These are phyloP conservation scores for Plecturocebus donacophilus DNA, from an alignment of 2,113 vertebrate genomes.

Conservation along the genomic window DNA sequence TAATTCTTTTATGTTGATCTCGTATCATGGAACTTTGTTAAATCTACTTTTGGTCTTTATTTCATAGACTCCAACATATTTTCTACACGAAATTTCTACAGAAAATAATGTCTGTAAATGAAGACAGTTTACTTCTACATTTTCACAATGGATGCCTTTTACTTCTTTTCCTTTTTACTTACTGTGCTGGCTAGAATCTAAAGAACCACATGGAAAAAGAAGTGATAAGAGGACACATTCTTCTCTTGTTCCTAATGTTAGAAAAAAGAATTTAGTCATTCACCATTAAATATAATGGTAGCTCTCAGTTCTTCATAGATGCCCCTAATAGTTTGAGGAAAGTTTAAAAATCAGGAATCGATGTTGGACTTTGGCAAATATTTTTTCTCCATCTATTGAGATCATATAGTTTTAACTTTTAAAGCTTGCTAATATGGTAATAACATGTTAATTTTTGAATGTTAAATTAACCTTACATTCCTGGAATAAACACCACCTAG, in stretches of 20 bases:
- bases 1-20: neutral
- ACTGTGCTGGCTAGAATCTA: neutral
- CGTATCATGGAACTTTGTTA: neutral
- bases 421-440: neutral
- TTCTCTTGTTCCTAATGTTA: neutral
- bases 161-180: neutral
- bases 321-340: neutral
- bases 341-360: neutral
- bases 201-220: neutral
- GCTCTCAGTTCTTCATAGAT: neutral
- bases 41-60: neutral
- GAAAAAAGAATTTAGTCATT: neutral
- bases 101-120: neutral
- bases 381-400: neutral
- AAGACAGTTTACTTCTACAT: neutral
- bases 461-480: neutral
- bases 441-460: neutral
- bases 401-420: neutral
- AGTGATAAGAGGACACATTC: neutral
- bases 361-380: neutral
- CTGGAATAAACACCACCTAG: neutral
- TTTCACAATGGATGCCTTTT: neutral
- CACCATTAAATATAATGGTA: neutral
- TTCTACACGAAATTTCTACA: neutral
- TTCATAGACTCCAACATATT: neutral